Evolutionary conservation across 2,888 invertebrate genomes (phyloP).

Genomic region (Lottia scabra): DNA sequence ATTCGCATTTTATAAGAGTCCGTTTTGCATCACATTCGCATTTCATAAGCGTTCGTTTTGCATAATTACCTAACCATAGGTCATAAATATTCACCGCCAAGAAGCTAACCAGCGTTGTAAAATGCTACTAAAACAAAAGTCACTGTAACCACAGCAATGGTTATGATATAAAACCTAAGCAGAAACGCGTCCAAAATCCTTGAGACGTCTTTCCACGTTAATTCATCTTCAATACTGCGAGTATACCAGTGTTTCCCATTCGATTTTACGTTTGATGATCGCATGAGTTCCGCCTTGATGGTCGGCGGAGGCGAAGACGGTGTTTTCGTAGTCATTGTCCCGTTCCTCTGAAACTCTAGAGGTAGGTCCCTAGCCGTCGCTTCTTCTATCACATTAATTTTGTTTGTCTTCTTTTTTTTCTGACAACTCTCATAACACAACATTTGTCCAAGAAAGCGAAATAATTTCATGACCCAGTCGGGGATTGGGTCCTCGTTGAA

Average conservation of each 20-base stretch:
- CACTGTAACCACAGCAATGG: not conserved
- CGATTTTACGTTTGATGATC: too few species aligned
- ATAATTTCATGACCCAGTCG: conserved; percentile 9
- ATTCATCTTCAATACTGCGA: not conserved
- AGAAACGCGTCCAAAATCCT: conserved; percentile 4
- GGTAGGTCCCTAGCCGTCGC: too few species aligned
- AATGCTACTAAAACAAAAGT: not conserved
- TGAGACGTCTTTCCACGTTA: conserved; percentile 14
- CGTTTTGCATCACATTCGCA: too few species aligned
- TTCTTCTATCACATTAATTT: not conserved
- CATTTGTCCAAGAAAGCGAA: not conserved
- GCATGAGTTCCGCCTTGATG: too few species aligned
- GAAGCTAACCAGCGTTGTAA: too few species aligned
- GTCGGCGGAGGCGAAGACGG: too few species aligned
- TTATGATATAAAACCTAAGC: conserved; percentile 1
- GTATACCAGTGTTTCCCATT: not conserved
- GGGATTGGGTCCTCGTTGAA: conserved; percentile 19
- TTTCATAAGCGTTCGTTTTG: too few species aligned
- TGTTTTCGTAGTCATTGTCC: too few species aligned
- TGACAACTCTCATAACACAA: not conserved
- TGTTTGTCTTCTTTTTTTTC: not conserved
- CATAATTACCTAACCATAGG: too few species aligned
- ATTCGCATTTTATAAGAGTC: too few species aligned
- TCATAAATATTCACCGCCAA: too few species aligned
- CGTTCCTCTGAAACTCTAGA: too few species aligned